Percentiles rank a stretch among this genome's conserved stretches.
Evolutionary conservation across 2,113 vertebrate genomes (phyloP).

Genomic region (Calidris pygmaea): DNA sequence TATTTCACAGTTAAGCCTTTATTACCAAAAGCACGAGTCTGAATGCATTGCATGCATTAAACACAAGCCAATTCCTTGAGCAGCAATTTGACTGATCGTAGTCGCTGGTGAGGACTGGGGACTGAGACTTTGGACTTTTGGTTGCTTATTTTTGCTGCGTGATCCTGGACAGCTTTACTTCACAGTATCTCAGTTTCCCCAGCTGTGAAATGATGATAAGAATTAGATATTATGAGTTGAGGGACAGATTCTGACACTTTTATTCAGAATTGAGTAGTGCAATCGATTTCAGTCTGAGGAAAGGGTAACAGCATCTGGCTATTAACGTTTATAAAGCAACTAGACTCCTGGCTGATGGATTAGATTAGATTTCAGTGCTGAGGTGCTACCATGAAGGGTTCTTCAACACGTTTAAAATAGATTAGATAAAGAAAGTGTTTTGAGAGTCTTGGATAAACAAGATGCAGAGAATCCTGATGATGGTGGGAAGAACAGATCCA

Average conservation of each 20-base stretch:
- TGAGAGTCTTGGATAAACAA: conserved; percentile 17
- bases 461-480: conserved; percentile 19
- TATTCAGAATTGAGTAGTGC: not conserved
- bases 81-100: fast-evolving
- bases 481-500: not conserved
- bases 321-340: conserved; percentile 16
- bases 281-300: not conserved
- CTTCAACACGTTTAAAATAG: not conserved
- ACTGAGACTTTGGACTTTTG: not conserved
- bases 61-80: not conserved
- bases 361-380: conserved; percentile 38
- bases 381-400: conserved; percentile 13
- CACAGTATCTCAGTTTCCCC: not conserved
- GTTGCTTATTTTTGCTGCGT: not conserved
- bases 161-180: not conserved
- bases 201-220: not conserved
- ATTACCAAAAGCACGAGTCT: not conserved
- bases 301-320: not conserved
- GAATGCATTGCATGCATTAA: not conserved
- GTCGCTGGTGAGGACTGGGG: not conserved
- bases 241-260: not conserved
- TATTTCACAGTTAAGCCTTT: conserved; percentile 45
- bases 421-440: conserved; percentile 44
- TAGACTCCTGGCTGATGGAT: conserved; percentile 16
- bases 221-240: not conserved